Base-by-base conservation (phyloP, 2,888 invertebrate species). In the Biston stratarius region DNA sequence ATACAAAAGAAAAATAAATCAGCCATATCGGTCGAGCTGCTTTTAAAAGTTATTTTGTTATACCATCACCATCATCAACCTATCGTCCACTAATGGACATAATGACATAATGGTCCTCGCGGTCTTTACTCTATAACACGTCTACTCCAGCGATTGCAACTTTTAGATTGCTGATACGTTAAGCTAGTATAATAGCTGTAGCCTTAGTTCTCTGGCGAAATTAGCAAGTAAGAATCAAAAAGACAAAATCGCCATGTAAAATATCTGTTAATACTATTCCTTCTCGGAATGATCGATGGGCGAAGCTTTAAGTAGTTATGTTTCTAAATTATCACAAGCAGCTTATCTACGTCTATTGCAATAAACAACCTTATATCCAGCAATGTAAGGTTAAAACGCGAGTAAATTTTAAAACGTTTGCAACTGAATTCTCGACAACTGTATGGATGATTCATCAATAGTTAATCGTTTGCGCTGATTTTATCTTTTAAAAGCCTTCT, bases 251-350 rank as follows among this genome's bases (percentile, higher is more conserved):
- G 83, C 82, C 78, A 77, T 83, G 86, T 83, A 79, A 83, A 83
- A 83, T 83, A 85, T 82, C 83, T 79, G 78, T 78, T 84, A 85
- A 82, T 80, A 83, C 80, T 73, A 76, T 82, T 80, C 77, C 77
- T 76, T 77, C 67, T 72, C 71, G 62, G 71, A 72, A 83, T 89
- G 90, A 91, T 89, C 81, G 86, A 91, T 90, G 79, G 83, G 77
- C 74, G 76, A 81, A 74, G 77, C 74, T 81, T 79, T 79, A 77
- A 87, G 84, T 85, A 84, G 84, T 81, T 75, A 53, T 55, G 60
- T 71, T 71, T 74, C 79, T 80, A 82, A 85, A 83, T 85, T 81
- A 84, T 86, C 85, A 83, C 81, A 76, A 70, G 64, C 59, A 56
- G 69, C 58, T 53, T 70, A 79, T 80, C 75, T 57, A 42, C 38